phyloP scores from a whole-genome alignment of 2,888 invertebrate species.

The Plebejus anna region DNA sequence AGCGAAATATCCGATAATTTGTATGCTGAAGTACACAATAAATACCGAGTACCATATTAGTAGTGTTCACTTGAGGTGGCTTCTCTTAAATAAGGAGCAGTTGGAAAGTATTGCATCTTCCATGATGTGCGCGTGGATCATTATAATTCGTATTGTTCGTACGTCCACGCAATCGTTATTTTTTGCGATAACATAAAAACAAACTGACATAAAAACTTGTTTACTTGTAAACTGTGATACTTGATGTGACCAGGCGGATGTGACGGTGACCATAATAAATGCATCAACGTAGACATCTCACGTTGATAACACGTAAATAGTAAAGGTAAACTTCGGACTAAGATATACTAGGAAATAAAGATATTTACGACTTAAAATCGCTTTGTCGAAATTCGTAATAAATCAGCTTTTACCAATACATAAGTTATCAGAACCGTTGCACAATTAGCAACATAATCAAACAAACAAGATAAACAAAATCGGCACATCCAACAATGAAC shows the following conservation, averaged over 20 bases:
- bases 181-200: constrained; percentile 17
- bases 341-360: neutral
- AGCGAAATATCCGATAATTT: constrained; percentile 36
- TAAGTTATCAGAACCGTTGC: neutral
- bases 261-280: neutral
- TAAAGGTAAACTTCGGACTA: neutral
- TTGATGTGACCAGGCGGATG: constrained; percentile 16
- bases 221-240: constrained; percentile 20
- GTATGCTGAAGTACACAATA: constrained; percentile 49
- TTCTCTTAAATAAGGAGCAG: constrained; percentile 48
- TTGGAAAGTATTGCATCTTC: constrained; percentile 32
- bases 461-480: constrained; percentile 4
- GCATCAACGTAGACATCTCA: constrained; percentile 13
- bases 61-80: constrained; percentile 50
- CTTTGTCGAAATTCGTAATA: neutral
- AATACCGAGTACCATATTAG: constrained; percentile 48
- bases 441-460: constrained; percentile 9
- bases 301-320: neutral
- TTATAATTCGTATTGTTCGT: constrained; percentile 13
- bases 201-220: constrained; percentile 23
- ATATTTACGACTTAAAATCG: neutral
- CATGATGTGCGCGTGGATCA: constrained; percentile 4
- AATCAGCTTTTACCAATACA: neutral
- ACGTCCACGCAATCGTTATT: constrained; percentile 20
- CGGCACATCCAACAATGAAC: constrained; percentile 1